Evolutionary conservation across 2,113 vertebrate genomes (phyloP), one percentile per base, ranked within the genome.

Genomic region (Sciurus niger): DNA sequence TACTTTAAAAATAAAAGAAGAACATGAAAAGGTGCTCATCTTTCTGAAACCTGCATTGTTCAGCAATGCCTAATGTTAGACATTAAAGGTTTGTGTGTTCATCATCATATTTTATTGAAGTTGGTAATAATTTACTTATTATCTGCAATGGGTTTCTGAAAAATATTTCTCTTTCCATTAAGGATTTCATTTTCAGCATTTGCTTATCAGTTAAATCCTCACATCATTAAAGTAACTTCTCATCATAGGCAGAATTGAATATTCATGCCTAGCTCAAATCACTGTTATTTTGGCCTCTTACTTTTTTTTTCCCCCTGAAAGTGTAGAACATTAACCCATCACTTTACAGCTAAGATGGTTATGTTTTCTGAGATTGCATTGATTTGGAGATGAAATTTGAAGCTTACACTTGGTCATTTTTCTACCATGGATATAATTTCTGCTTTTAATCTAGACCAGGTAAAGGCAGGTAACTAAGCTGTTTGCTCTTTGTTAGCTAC

Each of bases 271-370:
- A 87, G 13, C 90, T 97, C 95, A 98, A 98, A 97, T 97, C 93
- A 97, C 84, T 95, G 82, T 97, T 98, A 97, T 96, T 98, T 98
- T 98, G 85, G 55, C 63, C 97, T 96, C 93, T 97, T 98, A 95
- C 97, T 97, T 98, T 98, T 98, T 96, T 97, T 86, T 90, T 55
- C 94, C 90, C 78, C 87, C 79, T 96, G 96, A 98, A 98, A 98
- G 55, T 98, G 94, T 97, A 97, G 97, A 98, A 97, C 98, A 96
- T 98, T 98, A 98, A 98, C 97, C 97, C 96, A 97, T 98, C 84
- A 98, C 96, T 97, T 98, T 98, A 97, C 89, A 96, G 97, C 63
- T 79, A 82, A 96, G 93, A 91, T 95, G 94, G 72, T 87, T 98
- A 90, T 92, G 96, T 98, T 98, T 98, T 95, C 96, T 67, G 55